Percentiles rank a stretch among this genome's conserved stretches.
Evolutionary conservation across 2,888 invertebrate genomes (phyloP).

Genomic region (Ceriagrion tenellum): DNA sequence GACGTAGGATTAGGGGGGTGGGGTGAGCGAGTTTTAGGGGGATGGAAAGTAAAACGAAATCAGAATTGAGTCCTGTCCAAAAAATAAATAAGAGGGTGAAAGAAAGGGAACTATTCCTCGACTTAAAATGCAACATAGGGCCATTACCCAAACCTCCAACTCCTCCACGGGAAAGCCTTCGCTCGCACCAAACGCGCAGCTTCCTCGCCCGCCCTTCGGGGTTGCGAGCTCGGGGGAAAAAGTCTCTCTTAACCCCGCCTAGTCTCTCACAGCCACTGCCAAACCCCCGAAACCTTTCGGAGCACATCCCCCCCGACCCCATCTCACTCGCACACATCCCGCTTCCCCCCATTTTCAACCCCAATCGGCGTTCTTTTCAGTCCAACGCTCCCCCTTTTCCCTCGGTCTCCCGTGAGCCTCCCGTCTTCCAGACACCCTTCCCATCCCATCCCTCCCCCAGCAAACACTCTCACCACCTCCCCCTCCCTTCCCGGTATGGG

Average conservation of each 20-base stretch:
- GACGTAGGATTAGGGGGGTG: background rate
- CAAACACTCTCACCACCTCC: conserved; percentile 32
- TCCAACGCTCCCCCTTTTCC: conserved; percentile 33
- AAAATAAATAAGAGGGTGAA: background rate
- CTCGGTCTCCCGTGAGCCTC: conserved; percentile 74
- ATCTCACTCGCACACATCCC: background rate
- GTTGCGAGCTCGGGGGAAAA: conserved; percentile 20
- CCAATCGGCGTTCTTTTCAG: conserved; percentile 5
- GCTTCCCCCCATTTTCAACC: background rate
- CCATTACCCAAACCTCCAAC: conserved; percentile 53
- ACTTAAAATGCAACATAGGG: conserved; percentile 58
- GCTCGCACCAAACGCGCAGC: background rate
- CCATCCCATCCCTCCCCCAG: conserved; percentile 48
- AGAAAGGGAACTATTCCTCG: conserved; percentile 31
- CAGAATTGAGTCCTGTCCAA: conserved; percentile 34
- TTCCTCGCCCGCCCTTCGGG: background rate
- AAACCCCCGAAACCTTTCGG: conserved; percentile 8
- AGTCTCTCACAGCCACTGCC: background rate
- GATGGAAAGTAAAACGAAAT: conserved; percentile 13
- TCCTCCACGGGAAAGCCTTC: background rate
- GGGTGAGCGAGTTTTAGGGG: too few relatives aligned
- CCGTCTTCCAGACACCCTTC: conserved; percentile 71
- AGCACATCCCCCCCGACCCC: background rate
- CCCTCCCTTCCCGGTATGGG: background rate
- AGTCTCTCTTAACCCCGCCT: conserved; percentile 7